These are phyloP conservation scores for Hephaestus fuliginosus DNA, from an alignment of 2,797 vertebrate species.

Conservation along the genomic window DNA sequence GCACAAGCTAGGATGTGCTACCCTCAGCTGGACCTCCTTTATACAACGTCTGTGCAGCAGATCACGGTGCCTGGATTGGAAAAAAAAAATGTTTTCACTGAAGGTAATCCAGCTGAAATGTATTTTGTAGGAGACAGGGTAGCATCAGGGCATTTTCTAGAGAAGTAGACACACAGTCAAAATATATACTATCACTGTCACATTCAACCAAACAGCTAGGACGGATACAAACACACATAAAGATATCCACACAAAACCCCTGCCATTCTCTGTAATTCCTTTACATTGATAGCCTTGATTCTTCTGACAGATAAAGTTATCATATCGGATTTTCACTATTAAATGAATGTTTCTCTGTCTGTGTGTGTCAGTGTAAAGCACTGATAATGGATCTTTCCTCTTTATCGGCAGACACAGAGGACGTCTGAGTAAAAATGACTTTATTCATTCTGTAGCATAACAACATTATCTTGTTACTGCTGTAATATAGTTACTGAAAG, in stretches of 20 bases:
- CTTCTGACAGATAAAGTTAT: conserved; percentile 33
- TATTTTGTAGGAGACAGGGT: background rate
- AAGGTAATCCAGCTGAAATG: background rate
- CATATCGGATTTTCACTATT: conserved; percentile 43
- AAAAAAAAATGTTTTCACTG: background rate
- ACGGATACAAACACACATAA: background rate
- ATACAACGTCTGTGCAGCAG: background rate
- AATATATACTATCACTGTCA: too few relatives aligned
- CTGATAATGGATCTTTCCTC: conserved; percentile 68
- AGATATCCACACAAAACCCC: background rate
- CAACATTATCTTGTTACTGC: conserved; percentile 65
- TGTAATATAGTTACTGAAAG: conserved; percentile 54
- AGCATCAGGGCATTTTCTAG: background rate
- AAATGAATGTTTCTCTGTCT: conserved; percentile 50
- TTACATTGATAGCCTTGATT: conserved; percentile 8
- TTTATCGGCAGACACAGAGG: conserved; percentile 61
- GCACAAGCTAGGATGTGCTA: background rate
- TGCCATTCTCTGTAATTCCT: conserved; percentile 5
- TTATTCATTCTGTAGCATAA: conserved; percentile 61
- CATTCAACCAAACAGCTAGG: background rate
- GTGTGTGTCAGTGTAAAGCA: conserved; percentile 33
- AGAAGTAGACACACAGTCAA: too few relatives aligned
- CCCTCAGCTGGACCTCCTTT: background rate
- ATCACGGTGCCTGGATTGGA: background rate
- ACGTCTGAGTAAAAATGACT: conserved; percentile 61